Base-by-base conservation (phyloP, 2,113 vertebrate species). In the Panurus biarmicus region DNA sequence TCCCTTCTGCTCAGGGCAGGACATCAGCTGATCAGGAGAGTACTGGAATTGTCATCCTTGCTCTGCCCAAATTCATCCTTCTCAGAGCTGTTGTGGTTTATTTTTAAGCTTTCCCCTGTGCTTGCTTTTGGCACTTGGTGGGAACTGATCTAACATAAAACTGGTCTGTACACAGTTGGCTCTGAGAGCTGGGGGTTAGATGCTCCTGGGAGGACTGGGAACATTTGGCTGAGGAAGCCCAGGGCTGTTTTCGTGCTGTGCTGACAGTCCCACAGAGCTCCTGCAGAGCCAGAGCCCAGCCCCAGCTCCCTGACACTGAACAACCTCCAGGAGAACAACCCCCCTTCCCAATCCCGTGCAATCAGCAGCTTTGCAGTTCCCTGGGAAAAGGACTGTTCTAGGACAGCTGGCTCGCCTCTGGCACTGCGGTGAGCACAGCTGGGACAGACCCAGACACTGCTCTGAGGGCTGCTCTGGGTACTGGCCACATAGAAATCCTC, bases 271-370 rank as follows among this genome's bases (percentile, higher is more conserved):
- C 9, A 3, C 42, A 12, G 75, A 61, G 47, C 26, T 54, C 24
- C 66, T 61, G 72, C 58, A n/a, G 82, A 56, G 73, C 53, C 6
- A 4, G 44, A 0, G 0, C 28, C 40, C 0, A 0, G 29, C 21
- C 57, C 67, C 58, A 54, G 81, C 48, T 47, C 48, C 26, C 38
- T 51, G 66, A 36, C 47, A 22, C 15, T 60, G 85, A 75, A n/a
- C 24, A 42, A 6, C 29, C 33, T 31, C 14, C 64, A 21, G 58
- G 26, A 75, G 31, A 73, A n/a, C 50, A 23, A 7, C 6, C 7
- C 5, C 9, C 35, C 17, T 54, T 24, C 44, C 48, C 79, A 54
- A 70, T 7, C 14, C 75, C 24, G 0, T 42, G 60, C 31, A 57
- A 1, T 7, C 61, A 10, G 6, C 51, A 22, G 36, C 38, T 29